A percentile compares a stretch with the other conserved stretches of the same genome.
Evolutionary conservation across 2,113 vertebrate species (phyloP).

Genomic region (Phalacrocorax brasilianus): DNA sequence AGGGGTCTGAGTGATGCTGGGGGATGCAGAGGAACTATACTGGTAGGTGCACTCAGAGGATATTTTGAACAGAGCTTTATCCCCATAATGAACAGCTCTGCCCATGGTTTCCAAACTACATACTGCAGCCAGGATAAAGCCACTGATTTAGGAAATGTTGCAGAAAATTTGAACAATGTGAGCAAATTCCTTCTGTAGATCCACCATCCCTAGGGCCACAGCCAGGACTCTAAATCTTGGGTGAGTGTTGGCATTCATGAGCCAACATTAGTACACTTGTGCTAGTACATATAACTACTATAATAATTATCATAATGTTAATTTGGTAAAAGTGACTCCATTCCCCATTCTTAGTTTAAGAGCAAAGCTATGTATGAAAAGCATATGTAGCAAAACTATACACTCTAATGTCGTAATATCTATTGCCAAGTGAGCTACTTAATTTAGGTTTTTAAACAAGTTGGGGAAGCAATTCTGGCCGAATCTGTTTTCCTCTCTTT

Average conservation of each 20-base stretch:
- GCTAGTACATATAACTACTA: background rate
- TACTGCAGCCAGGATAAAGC: background rate
- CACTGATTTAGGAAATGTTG: background rate
- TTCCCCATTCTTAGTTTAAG: background rate
- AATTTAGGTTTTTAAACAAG: background rate
- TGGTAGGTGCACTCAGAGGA: background rate
- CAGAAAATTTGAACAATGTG: background rate
- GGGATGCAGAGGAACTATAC: background rate
- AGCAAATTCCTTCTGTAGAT: background rate
- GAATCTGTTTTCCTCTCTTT: background rate
- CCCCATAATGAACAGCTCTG: background rate
- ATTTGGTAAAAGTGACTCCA: background rate
- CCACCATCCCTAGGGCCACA: background rate
- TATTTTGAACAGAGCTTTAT: background rate
- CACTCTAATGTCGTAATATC: background rate
- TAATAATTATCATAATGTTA: background rate
- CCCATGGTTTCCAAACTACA: background rate
- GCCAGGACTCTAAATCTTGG: background rate
- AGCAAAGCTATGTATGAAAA: background rate
- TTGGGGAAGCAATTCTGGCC: background rate
- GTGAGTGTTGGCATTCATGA: background rate
- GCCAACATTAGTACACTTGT: background rate
- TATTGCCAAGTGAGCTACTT: background rate
- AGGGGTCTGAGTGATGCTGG: background rate
- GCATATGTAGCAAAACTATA: background rate